Base-by-base conservation (phyloP, 2,888 invertebrate species). In the Nymphalis urticae region DNA sequence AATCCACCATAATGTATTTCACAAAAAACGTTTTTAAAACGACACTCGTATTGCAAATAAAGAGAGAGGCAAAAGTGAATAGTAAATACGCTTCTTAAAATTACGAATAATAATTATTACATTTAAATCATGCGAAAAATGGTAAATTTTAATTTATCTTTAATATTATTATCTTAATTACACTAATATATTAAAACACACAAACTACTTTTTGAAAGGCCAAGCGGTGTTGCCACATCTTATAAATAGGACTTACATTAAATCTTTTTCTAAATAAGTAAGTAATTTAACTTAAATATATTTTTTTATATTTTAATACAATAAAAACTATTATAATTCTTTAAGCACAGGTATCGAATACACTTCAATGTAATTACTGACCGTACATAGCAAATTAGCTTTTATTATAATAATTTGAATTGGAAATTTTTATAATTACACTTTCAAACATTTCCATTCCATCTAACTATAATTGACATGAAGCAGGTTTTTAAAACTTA, bases 221-320 rank as follows among this genome's bases (percentile, higher is more conserved):
- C 92, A 92, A 92, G 91, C 92, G 92, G 92, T 92, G 92, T 92
- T 92, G 92, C 92, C 92, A 92, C 82, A 86, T 82, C 86, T 87
- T 80, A 76, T 78, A 73, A 77, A 66, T 70, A 74, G 68, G 69
- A 54, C 66, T 75, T 73, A 69, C 51, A 67, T 67, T 65, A 69
- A 66, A 60, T 21, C 48, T 66, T 48, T 56, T n/a, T 17, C 62
- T 72, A 72, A 76, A 74, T 84, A 85, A 82, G 79, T 84, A 85
- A 82, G 86, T 85, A 82, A 87, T 85, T 82, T 81, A 79, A 80
- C 80, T 81, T 84, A 82, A 73, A 68, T 71, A 71, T 80, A 69
- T 79, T 76, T 71, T 73, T 76, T 76, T 9, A 32, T 56, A 17
- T 77, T 79, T 79, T 77, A 76, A 77, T 61, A 67, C 51, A 32